Evolutionary conservation across 2,888 invertebrate genomes (phyloP).

Genomic region (Himalopsyche japonica): DNA sequence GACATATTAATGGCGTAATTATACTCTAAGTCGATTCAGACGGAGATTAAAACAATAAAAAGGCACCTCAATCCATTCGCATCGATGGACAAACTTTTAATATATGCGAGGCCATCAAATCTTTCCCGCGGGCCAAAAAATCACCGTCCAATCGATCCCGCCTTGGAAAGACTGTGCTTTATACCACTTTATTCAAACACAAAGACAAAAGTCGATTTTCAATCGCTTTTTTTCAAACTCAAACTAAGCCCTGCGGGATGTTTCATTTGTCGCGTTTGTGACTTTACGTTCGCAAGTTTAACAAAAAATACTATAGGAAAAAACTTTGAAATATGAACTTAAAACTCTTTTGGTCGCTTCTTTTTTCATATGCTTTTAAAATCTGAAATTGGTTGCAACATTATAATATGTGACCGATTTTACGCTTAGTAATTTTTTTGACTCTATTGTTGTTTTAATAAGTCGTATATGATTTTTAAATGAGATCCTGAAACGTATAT

Average conservation of each 20-base stretch:
- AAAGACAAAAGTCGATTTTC: neutral
- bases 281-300: neutral
- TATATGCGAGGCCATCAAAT: slow-evolving; percentile 37
- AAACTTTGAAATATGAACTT: neutral
- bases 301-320: neutral
- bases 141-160: slow-evolving; percentile 21
- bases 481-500: too few species aligned
- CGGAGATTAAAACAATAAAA: slow-evolving; percentile 29
- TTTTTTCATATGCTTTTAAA: too few species aligned
- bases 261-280: neutral
- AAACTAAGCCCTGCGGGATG: neutral
- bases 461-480: too few species aligned
- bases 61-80: slow-evolving; percentile 19
- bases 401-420: too few species aligned
- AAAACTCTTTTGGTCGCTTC: neutral
- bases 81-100: slow-evolving; percentile 39
- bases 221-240: neutral
- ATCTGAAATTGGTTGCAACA: too few species aligned
- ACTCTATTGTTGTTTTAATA: too few species aligned
- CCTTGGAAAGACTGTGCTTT: neutral
- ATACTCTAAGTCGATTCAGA: slow-evolving; percentile 13
- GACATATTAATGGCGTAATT: slow-evolving; percentile 33
- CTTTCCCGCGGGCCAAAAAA: slow-evolving; percentile 23
- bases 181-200: neutral
- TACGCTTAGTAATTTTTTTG: too few species aligned